These are phyloP conservation scores for Steatornis caripensis DNA, from an alignment of 2,113 vertebrate species.

Conservation along the genomic window DNA sequence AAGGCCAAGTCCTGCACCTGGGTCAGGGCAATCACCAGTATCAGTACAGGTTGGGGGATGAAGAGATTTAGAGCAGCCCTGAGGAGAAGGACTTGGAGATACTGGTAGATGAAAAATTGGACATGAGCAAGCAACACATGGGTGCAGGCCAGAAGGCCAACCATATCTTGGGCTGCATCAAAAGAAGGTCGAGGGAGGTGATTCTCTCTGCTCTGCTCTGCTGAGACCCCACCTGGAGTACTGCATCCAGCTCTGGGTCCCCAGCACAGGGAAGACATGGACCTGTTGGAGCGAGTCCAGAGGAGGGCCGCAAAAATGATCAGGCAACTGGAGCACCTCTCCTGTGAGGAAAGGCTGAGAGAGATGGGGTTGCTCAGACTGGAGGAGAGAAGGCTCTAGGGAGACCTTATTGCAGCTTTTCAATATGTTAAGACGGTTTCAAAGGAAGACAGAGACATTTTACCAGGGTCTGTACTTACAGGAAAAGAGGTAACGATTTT, in stretches of 20 bases:
- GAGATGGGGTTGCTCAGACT: neutral
- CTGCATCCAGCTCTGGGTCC: neutral
- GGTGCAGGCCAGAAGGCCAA: neutral
- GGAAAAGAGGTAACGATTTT: neutral
- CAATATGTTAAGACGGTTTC: neutral
- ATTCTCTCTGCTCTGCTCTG: neutral
- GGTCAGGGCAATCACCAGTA: neutral
- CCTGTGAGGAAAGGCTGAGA: neutral
- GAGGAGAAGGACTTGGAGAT: neutral
- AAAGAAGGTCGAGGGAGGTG: neutral
- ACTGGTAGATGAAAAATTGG: neutral
- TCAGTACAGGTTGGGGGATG: neutral
- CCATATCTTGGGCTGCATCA: neutral
- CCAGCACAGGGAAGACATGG: neutral
- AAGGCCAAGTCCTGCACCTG: neutral
- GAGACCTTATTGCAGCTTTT: neutral
- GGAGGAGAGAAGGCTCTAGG: neutral
- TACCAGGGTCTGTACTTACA: neutral
- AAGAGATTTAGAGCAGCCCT: neutral
- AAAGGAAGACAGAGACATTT: neutral
- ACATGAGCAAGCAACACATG: fast-evolving
- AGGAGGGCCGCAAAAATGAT: neutral
- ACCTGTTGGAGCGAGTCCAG: fast-evolving
- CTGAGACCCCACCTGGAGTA: neutral
- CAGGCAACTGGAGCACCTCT: neutral